Base-by-base conservation (phyloP, 2,113 vertebrate genomes). In the Cranoglanis bouderius region DNA sequence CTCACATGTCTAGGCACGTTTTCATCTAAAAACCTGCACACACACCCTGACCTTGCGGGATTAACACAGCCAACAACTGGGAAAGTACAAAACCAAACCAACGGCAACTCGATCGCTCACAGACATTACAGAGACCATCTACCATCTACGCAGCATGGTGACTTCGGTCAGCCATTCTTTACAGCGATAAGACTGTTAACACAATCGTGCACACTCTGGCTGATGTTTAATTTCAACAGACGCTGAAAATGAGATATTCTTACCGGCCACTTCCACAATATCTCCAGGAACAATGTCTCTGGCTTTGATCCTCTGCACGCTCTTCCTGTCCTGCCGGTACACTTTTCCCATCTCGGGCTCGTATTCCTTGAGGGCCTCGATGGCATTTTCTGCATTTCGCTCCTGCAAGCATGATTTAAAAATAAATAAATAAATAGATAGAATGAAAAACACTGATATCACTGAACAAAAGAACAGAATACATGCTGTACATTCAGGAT, bases 331-430 rank as follows among this genome's bases (percentile, higher is more conserved):
- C 93, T 99, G 98, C 78, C 98, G 96, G 92, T 99, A 99, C 7
- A 99, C 98, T 94, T 99, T 99, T 32, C 98, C 98, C 97, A 99
- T 99, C 94, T 99, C 98, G 24, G 98, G 98, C 89, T 99, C 98
- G 77, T 99, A 99, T 90, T 99, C 98, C 91, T 99, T 99, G 46
- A 99, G 97, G 7, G 98, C 98, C 94, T 99, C 98, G 12, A 99
- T 99, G 77, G 98, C 98, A 92, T 99, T 99, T 96, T 99, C 98
- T 91, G 98, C 98, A 94, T 99, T 99, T 93, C 98, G 96, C 93
- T 99, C 98, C 98, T 99, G 77, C 77, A 90, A 91, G 26, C 55
- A 53, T 87, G 63, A 82, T n/a, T 29, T 49, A 49, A 49, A 24
- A 59, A n/a, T n/a, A n/a, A 40, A 38, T 0, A 40, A 57, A 84